Conservation (phyloP, 2,113 vertebrate genomes). For the Bufo bufo region DNA sequence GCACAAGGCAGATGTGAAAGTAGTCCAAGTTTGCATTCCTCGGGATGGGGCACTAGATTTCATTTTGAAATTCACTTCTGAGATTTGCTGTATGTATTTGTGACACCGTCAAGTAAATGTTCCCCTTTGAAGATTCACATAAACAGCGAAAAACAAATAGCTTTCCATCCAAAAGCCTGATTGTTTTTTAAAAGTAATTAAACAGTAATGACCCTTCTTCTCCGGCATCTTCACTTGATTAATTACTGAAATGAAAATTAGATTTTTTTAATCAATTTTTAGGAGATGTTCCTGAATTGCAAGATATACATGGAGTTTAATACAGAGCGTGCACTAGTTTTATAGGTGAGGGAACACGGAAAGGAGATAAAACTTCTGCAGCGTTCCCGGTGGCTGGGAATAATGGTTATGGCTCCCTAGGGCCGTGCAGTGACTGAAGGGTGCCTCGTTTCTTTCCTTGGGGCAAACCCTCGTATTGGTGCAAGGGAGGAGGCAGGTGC, state of each 20-base stretch:
- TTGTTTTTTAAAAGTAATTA: slow-evolving; percentile 55
- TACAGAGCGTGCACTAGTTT: background rate
- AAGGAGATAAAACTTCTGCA: background rate
- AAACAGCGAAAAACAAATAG: slow-evolving; percentile 23
- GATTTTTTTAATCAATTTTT: slow-evolving; percentile 53
- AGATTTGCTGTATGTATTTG: background rate
- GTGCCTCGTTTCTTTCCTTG: too few relatives aligned
- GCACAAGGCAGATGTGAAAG: too few relatives aligned
- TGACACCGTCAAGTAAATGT: background rate
- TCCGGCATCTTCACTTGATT: slow-evolving; percentile 34
- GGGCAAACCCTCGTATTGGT: too few relatives aligned
- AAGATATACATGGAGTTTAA: background rate
- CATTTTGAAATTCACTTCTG: too few relatives aligned
- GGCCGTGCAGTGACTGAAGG: too few relatives aligned
- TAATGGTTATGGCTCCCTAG: too few relatives aligned
- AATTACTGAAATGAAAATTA: slow-evolving; percentile 54
- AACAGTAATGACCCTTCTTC: slow-evolving; percentile 48
- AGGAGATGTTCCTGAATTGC: slow-evolving; percentile 38
- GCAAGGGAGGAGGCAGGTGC: too few relatives aligned
- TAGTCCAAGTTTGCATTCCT: too few relatives aligned
- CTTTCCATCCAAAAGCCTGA: slow-evolving; percentile 41
- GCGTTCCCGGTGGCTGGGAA: too few relatives aligned
- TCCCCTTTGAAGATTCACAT: slow-evolving; percentile 22
- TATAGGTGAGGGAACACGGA: background rate
- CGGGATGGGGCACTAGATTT: too few relatives aligned